Conservation (phyloP, 2,113 vertebrate genomes). For the Ameiurus melas region DNA sequence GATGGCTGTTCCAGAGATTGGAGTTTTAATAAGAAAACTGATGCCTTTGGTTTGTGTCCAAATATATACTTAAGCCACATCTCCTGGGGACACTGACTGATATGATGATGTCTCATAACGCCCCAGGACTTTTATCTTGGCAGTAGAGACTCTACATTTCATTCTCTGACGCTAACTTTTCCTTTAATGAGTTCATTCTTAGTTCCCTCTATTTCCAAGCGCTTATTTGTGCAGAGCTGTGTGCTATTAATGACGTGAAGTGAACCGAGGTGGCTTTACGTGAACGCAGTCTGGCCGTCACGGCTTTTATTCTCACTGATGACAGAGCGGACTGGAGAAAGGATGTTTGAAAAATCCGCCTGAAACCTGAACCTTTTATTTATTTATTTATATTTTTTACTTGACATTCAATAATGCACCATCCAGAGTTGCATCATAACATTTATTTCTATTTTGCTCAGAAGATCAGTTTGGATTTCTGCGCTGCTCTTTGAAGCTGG, state of each 20-base stretch:
- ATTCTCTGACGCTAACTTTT: not conserved
- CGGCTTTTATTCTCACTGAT: not conserved
- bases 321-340: not conserved
- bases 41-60: conserved; percentile 12
- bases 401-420: not conserved
- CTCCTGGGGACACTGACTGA: not conserved
- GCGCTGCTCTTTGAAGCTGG: not conserved
- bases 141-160: not conserved
- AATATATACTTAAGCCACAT: not conserved
- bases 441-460: not conserved
- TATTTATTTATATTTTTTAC: not conserved
- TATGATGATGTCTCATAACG: not conserved
- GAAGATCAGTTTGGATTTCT: not conserved
- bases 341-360: not conserved
- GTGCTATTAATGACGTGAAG: not conserved
- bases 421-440: not conserved
- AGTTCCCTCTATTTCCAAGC: not conserved
- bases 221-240: too few species aligned
- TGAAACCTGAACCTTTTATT: not conserved
- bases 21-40: not conserved
- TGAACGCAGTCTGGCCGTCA: not conserved
- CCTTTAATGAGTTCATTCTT: not conserved
- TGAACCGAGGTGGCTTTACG: too few species aligned
- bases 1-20: not conserved
- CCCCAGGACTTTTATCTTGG: not conserved